Evolutionary conservation across 2,797 vertebrate genomes (phyloP), one percentile per base, ranked within the genome.

Genomic region (Parotocinclus haroldoi): DNA sequence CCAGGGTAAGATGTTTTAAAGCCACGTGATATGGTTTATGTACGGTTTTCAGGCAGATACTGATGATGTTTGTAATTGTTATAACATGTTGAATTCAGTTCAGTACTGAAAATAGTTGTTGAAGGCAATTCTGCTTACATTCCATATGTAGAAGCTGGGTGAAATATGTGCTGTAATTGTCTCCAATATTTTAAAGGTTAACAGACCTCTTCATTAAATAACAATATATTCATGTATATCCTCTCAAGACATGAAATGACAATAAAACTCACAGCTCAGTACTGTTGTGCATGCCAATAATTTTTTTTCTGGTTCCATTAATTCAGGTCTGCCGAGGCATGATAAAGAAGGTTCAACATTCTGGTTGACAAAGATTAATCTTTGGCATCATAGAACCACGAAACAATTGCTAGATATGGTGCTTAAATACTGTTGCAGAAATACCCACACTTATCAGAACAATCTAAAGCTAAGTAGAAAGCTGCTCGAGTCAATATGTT

Each of bases 1-100:
- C 91, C 64, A 92, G 91, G 89, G 91, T 92, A 87, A 83, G 72
- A 27, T 27, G 27, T 27, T 27, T 27, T 27, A 27, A 27, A 27
- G 27, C 27, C 27, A 27, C 27, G 27, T 27, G 5, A 27, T 27
- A 2, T 27, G 27, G 2, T 5, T 5, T 27, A 27, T 27, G 2
- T 27, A 2, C 27, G 5, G 27, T 27, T 27, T 27, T 27, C 5
- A 27, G 2, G 27, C 27, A 27, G 27, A 27, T 2, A 27, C 27
- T 2, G 27, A 27, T 5, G 5, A 5, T 27, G 27, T 27, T 27
- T 27, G 27, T 27, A 27, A 27, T n/a, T n/a, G n/a, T n/a, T 5
- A 27, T 5, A 27, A 27, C 5, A 5, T 27, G 2, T 27, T 2
- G 27, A 27, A 27, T 27, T 27, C 27, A 27, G 2, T 27, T 27